These are phyloP conservation scores for Rhyacophila evoluta DNA, from an alignment of 2,888 invertebrate genomes.

Conservation along the genomic window DNA sequence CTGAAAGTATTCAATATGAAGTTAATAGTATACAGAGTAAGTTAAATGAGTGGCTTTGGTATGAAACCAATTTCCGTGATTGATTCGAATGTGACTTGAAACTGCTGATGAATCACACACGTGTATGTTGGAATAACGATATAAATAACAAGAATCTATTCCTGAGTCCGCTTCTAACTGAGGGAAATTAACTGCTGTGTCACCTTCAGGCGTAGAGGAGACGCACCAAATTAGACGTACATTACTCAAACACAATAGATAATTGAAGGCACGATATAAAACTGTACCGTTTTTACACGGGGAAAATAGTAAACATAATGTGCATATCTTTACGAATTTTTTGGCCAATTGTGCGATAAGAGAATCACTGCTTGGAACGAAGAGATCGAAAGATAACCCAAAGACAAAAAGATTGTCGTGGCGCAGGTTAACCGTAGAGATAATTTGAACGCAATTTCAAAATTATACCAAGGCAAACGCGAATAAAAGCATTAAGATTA, in stretches of 20 bases:
- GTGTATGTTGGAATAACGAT: not conserved
- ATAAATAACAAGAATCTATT: slow-evolving; percentile 1
- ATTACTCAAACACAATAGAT: not conserved
- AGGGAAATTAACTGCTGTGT: not conserved
- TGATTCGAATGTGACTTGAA: too few species aligned
- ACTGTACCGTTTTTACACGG: not conserved
- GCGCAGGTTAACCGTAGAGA: not conserved
- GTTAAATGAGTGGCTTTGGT: too few species aligned
- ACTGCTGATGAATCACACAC: not conserved
- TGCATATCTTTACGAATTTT: not conserved
- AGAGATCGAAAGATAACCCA: not conserved
- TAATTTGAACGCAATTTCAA: not conserved
- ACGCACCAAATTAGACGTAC: not conserved
- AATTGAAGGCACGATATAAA: not conserved
- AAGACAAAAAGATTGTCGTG: not conserved
- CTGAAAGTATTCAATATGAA: too few species aligned
- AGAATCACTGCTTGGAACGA: not conserved
- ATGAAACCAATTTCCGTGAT: too few species aligned
- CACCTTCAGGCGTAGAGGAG: not conserved
- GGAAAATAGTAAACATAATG: not conserved
- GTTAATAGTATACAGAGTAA: too few species aligned
- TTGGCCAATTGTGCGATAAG: not conserved
- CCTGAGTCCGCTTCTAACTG: not conserved
- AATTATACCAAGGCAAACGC: not conserved
- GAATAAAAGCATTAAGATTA: not conserved